Conservation (phyloP, 2,797 vertebrate genomes). For the Lepus townsendii region DNA sequence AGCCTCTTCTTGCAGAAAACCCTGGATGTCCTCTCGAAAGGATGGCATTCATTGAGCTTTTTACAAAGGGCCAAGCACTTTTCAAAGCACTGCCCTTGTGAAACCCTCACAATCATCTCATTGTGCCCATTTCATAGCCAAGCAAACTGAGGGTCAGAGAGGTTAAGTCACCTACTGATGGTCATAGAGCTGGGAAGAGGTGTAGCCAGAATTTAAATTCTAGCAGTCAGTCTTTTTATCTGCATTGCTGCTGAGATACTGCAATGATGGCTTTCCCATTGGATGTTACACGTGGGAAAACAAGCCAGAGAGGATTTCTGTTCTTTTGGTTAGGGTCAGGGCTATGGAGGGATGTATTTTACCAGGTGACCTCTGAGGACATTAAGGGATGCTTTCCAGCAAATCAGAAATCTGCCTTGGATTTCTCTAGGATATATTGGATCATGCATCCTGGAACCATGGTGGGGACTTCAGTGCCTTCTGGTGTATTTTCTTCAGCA, state of each 20-base stretch:
- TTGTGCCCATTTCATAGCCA: neutral
- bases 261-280: neutral
- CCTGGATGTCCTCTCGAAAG: neutral
- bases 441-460: neutral
- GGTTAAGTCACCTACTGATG: neutral
- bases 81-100: neutral
- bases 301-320: neutral
- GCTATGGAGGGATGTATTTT: neutral
- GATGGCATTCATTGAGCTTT: neutral
- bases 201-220: neutral
- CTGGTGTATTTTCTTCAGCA: neutral
- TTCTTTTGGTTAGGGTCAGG: neutral
- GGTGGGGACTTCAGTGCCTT: neutral
- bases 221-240: neutral
- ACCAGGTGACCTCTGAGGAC: neutral
- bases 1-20: neutral
- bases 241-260: too few species aligned
- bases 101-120: neutral
- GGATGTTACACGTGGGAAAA: neutral
- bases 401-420: slow-evolving; percentile 6
- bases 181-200: neutral
- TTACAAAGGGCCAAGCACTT: neutral
- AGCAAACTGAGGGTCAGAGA: neutral
- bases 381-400: neutral
- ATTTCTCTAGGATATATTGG: neutral